These are phyloP conservation scores for Tachycineta bicolor DNA, from an alignment of 2,113 vertebrate genomes.

Conservation along the genomic window DNA sequence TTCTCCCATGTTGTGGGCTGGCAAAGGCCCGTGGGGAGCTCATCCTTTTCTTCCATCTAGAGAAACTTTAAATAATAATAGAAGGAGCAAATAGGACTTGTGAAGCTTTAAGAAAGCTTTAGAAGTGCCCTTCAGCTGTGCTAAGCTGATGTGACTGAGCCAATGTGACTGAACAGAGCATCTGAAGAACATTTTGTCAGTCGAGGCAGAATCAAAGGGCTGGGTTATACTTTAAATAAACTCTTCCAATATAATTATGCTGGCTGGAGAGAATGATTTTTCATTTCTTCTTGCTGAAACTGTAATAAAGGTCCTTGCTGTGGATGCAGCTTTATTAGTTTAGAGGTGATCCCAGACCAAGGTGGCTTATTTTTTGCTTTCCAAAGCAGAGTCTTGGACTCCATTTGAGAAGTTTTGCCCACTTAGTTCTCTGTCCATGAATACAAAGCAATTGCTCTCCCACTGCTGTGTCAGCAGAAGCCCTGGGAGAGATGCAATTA, in stretches of 20 bases:
- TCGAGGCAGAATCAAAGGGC: background rate
- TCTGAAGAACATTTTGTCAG: slow-evolving; percentile 5
- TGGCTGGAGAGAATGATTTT: background rate
- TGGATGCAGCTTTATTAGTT: background rate
- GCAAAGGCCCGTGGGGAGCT: background rate
- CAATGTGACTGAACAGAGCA: background rate
- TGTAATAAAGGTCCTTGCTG: slow-evolving; percentile 7
- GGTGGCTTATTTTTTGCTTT: slow-evolving; percentile 23
- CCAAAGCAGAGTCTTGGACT: background rate
- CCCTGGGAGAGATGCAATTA: background rate
- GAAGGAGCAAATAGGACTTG: background rate
- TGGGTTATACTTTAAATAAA: background rate
- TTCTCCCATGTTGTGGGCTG: rapidly evolving
- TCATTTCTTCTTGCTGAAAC: slow-evolving; percentile 4
- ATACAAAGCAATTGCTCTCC: background rate
- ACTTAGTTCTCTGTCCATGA: background rate
- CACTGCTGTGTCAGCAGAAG: slow-evolving; percentile 14
- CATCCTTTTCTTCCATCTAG: background rate
- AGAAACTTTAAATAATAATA: background rate
- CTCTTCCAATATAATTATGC: slow-evolving; percentile 1
- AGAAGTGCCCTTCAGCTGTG: background rate
- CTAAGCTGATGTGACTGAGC: background rate
- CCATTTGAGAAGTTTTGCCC: background rate
- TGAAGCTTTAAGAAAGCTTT: background rate
- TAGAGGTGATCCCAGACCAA: background rate